A percentile compares a stretch with the other conserved stretches of the same genome.
phyloP scores from a whole-genome alignment of 2,888 invertebrate species.

The Agrilus biguttatus region DNA sequence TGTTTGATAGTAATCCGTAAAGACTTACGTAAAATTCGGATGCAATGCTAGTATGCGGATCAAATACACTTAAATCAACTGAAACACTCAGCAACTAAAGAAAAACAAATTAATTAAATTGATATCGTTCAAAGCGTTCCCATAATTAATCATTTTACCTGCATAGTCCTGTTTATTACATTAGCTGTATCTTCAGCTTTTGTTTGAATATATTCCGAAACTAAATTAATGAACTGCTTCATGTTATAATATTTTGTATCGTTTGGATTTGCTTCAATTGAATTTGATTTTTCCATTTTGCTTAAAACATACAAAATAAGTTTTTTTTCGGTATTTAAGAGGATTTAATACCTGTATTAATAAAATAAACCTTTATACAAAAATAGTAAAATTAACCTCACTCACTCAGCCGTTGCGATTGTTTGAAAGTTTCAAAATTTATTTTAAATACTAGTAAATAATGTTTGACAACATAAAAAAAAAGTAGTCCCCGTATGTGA shows the following conservation, averaged over 20 bases:
- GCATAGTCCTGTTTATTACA: slow-evolving; percentile 37
- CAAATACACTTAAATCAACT: slow-evolving; percentile 49
- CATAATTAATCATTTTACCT: slow-evolving; percentile 9
- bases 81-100: slow-evolving; percentile 49
- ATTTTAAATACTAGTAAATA: too few relatives aligned
- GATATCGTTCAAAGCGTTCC: background rate
- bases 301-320: too few relatives aligned
- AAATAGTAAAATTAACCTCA: too few relatives aligned
- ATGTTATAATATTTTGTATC: slow-evolving; percentile 21
- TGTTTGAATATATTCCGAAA: slow-evolving; percentile 37
- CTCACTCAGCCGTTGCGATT: too few relatives aligned
- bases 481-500: too few relatives aligned
- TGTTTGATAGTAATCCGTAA: slow-evolving; percentile 46
- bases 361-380: too few relatives aligned
- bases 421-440: too few relatives aligned
- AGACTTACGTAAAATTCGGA: slow-evolving; percentile 53
- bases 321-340: too few relatives aligned
- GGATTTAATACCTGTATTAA: too few relatives aligned
- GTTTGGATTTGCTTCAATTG: too few relatives aligned
- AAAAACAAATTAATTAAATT: background rate
- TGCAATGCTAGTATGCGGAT: slow-evolving; percentile 47
- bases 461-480: too few relatives aligned
- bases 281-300: too few relatives aligned
- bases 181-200: slow-evolving; percentile 37
- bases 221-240: slow-evolving; percentile 39